These are phyloP conservation scores for Bombus balteatus DNA, from an alignment of 1,140 invertebrate genomes.

Conservation along the genomic window DNA sequence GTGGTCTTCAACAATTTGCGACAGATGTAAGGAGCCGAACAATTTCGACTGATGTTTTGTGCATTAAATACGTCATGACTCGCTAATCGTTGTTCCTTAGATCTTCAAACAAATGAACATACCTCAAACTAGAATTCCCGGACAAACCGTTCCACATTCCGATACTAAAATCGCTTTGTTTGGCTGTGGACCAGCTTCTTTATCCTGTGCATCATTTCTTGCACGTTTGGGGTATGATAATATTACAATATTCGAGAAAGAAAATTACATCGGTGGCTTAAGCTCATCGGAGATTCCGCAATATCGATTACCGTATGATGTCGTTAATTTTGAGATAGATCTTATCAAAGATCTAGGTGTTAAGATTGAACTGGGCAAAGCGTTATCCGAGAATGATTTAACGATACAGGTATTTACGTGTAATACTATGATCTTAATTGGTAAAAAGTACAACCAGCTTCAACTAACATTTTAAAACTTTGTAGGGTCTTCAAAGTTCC, in stretches of 20 bases:
- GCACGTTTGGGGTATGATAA: slow-evolving; percentile 95
- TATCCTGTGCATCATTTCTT: slow-evolving; percentile 98
- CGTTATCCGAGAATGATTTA: slow-evolving; percentile 86
- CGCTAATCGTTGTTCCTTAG: slow-evolving; percentile 78
- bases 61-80: not conserved
- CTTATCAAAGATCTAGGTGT: slow-evolving; percentile 96
- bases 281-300: slow-evolving; percentile 98
- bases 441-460: not conserved
- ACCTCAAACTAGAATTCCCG: slow-evolving; percentile 91
- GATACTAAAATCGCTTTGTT: slow-evolving; percentile 93
- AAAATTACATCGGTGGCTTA: slow-evolving; percentile 93
- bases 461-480: not conserved
- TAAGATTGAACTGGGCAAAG: slow-evolving; percentile 88
- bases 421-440: not conserved
- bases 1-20: slow-evolving; percentile 98
- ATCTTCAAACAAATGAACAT: slow-evolving; percentile 97
- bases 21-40: slow-evolving; percentile 88
- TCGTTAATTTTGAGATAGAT: slow-evolving; percentile 96
- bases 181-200: slow-evolving; percentile 97
- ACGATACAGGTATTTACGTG: slow-evolving; percentile 85
- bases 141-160: slow-evolving; percentile 84
- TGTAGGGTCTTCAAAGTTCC: slow-evolving; percentile 86
- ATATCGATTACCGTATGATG: slow-evolving; percentile 95
- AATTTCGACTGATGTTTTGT: not conserved
- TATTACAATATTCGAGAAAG: slow-evolving; percentile 96